These are phyloP conservation scores for Aptenodytes patagonicus DNA, from an alignment of 2,113 vertebrate species.

Conservation along the genomic window DNA sequence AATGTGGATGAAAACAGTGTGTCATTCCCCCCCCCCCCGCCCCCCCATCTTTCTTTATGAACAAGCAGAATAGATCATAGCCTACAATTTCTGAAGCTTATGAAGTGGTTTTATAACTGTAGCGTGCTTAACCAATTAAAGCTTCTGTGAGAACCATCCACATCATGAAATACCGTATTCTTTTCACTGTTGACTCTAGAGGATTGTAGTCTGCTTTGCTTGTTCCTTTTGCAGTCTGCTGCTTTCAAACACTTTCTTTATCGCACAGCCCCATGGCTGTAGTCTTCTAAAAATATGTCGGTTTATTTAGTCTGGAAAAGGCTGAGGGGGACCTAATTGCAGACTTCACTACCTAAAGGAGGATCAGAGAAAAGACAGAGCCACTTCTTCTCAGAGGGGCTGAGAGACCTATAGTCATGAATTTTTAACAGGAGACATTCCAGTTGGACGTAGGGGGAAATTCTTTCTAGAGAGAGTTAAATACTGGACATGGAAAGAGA, in stretches of 20 bases:
- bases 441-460: not conserved
- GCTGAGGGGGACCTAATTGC: not conserved
- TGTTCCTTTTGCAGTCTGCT: not conserved
- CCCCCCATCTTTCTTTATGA: not conserved
- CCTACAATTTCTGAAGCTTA: not conserved
- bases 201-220: not conserved
- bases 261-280: not conserved
- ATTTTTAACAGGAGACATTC: not conserved
- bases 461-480: not conserved
- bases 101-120: not conserved
- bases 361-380: not conserved
- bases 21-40: not conserved
- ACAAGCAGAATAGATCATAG: not conserved
- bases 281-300: not conserved
- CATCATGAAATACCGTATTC: not conserved
- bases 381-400: not conserved
- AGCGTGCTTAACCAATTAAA: not conserved
- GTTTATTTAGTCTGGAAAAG: not conserved
- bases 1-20: not conserved
- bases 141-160: not conserved
- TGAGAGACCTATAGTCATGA: not conserved
- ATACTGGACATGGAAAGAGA: not conserved
- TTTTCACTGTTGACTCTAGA: not conserved
- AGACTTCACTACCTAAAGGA: not conserved
- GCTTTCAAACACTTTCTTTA: not conserved